Evolutionary conservation across 2,797 vertebrate genomes (phyloP).

Genomic region (Pseudomugil tenellus): DNA sequence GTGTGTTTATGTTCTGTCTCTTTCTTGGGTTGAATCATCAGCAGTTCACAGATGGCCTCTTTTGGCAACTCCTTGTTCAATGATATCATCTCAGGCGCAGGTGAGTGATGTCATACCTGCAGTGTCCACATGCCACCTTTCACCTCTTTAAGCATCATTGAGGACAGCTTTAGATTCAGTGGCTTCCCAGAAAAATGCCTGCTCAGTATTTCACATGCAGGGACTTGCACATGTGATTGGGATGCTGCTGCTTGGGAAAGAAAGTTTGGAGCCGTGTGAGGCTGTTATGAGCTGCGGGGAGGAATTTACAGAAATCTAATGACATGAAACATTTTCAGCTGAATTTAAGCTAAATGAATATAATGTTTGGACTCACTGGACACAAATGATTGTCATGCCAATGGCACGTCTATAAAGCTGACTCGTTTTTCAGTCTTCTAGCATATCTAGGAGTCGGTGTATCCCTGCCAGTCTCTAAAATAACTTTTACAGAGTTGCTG

Average conservation of each 20-base stretch:
- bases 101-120: constrained; percentile 65
- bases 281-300: background rate
- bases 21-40: constrained; percentile 9
- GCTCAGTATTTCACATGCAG: background rate
- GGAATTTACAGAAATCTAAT: background rate
- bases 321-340: too few species aligned
- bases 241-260: background rate
- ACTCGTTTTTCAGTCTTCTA: background rate
- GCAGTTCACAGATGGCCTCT: constrained; percentile 43
- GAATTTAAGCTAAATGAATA: background rate
- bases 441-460: too few species aligned
- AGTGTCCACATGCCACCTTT: constrained; percentile 20
- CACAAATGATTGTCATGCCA: background rate
- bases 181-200: background rate
- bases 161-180: constrained; percentile 14
- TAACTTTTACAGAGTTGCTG: too few species aligned
- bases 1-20: constrained; percentile 9
- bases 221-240: background rate
- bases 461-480: too few species aligned
- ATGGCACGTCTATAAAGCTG: background rate
- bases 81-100: constrained; percentile 49
- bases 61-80: constrained; percentile 51
- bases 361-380: background rate
- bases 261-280: background rate
- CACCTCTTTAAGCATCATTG: background rate